Base-by-base conservation (phyloP, 35 echinoderm and acorn worm species). In the Apostichopus japonicus region DNA sequence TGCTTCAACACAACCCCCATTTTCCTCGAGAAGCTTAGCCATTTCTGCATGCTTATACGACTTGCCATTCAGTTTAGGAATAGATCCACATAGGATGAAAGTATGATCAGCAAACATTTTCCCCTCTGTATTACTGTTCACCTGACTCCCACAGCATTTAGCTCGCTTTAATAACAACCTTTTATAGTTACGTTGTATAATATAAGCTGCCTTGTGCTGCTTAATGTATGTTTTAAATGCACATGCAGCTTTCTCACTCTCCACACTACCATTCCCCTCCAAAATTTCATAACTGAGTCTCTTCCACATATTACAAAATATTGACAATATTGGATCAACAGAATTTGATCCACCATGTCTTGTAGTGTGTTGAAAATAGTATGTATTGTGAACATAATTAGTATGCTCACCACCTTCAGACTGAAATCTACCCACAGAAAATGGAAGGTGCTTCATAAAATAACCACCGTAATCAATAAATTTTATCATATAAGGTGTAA, bases 401-500 rank as follows among this genome's bases (percentile, higher is more conserved):
- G 77, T 16, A 23, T 94, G 93, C 67, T 96, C 95, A 23, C 95
- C 93, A 77, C 93, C 95, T 63, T 94, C 90, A 23, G 93, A 77
- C 27, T 93, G 93, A 21, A 82, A 97, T 59, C 96, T 90, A 6
- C 91, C 54, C 15, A 97, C 55, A 10, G 93, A 91, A 24, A 94
- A 90, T 52, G 58, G 65, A 4, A 92, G 72, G 5, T 54, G 6
- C 16, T 87, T 63, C 90, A 97, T 94, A 24, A 97, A 92, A 62
- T 87, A 7, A 25, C 1, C 23, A 0, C n/a, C 93, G 77, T 91
- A 93, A 71, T 97, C 93, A 63, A 97, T 91, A 53, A 93, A 93
- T 77, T 90, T 97, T 8, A 97, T 97, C 95, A 97, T 93, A 70
- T 97, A 97, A 17, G 95, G 57, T 59, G 57, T 59, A 59, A 59